These are phyloP conservation scores for Drosophila bunnanda DNA, from an alignment of 2,888 invertebrate species.

Conservation along the genomic window DNA sequence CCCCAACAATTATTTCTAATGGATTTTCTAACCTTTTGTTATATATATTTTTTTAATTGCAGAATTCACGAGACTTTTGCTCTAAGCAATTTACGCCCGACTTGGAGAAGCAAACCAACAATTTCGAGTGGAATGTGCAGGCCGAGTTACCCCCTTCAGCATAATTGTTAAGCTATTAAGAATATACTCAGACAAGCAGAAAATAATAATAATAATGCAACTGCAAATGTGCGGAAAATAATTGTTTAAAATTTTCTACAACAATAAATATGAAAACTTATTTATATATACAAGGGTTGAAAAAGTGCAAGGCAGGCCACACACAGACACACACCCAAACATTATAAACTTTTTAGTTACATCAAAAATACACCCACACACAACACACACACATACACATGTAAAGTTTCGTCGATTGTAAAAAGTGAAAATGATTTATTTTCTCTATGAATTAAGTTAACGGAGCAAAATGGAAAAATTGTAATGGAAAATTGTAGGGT, in stretches of 20 bases:
- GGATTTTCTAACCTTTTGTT: constrained; percentile 9
- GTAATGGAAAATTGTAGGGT: constrained; percentile 3
- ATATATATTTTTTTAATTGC: constrained; percentile 42
- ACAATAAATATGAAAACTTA: constrained; percentile 33
- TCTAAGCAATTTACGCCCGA: constrained; percentile 65
- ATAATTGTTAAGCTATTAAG: constrained; percentile 65
- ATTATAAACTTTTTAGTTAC: constrained; percentile 41
- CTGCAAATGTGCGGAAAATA: constrained; percentile 55
- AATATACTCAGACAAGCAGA: constrained; percentile 70
- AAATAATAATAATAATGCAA: constrained; percentile 37
- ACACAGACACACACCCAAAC: constrained; percentile 45
- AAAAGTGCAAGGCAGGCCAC: constrained; percentile 45
- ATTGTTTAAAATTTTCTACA: constrained; percentile 66
- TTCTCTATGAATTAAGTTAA: constrained; percentile 55
- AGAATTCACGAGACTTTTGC: constrained; percentile 84
- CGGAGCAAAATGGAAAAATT: constrained; percentile 3
- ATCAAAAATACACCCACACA: constrained; percentile 36
- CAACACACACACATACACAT: constrained; percentile 40
- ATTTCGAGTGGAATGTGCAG: constrained; percentile 23
- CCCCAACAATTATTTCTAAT: constrained; percentile 11
- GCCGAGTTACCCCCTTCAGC: constrained; percentile 37
- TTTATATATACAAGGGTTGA: constrained; percentile 37
- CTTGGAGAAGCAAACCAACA: constrained; percentile 28
- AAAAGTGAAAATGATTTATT: constrained; percentile 42
- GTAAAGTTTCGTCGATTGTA: constrained; percentile 59